These are phyloP conservation scores for Sebastes minor DNA, from an alignment of 2,797 vertebrate genomes.

Conservation along the genomic window DNA sequence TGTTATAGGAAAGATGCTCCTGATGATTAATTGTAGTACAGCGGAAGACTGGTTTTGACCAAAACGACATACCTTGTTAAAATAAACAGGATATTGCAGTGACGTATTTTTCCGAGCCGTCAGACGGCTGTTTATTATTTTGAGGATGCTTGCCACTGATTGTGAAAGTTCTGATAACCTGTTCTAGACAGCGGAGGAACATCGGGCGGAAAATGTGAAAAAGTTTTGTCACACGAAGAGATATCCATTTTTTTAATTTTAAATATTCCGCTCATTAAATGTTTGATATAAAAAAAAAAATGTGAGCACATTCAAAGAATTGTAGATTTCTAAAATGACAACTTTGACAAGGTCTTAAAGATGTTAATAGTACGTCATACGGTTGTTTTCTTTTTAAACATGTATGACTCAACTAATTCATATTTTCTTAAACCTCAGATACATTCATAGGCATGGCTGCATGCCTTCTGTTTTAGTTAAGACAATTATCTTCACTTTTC, in stretches of 20 bases:
- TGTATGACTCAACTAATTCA: background rate
- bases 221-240: constrained; percentile 34
- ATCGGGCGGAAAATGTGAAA: constrained; percentile 69
- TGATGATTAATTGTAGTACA: constrained; percentile 50
- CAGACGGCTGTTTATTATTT: constrained; percentile 59
- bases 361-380: background rate
- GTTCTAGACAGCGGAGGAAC: constrained; percentile 41
- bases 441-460: background rate
- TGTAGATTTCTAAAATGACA: background rate
- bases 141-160: constrained; percentile 63
- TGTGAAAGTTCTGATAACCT: constrained; percentile 68
- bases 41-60: constrained; percentile 55
- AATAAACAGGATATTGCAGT: constrained; percentile 78
- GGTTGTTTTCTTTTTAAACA: background rate
- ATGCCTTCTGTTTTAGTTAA: background rate
- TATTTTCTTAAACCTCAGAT: background rate
- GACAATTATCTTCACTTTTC: background rate
- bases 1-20: constrained; percentile 57
- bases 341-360: background rate
- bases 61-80: constrained; percentile 46
- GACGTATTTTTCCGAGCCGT: constrained; percentile 75
- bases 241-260: constrained; percentile 7
- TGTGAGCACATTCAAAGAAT: background rate
- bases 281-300: background rate
- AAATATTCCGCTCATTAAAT: constrained; percentile 22